phyloP scores from a whole-genome alignment of 2,888 invertebrate genomes.

The Chloromyia formosa region DNA sequence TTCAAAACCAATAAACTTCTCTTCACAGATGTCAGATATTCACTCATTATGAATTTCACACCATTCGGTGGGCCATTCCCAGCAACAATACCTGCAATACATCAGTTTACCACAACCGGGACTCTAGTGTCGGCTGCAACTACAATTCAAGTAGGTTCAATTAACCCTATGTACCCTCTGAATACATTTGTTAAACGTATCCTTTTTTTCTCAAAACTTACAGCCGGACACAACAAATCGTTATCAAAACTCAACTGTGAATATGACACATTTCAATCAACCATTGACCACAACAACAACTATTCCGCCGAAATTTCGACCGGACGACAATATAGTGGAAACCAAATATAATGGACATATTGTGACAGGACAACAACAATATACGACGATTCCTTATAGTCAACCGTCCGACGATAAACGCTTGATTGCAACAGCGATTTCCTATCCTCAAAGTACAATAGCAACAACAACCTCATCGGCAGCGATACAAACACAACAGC shows the following conservation, averaged over 20 bases:
- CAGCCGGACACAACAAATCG: conserved; percentile 55
- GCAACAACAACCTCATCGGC: conserved; percentile 54
- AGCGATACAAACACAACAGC: conserved; percentile 56
- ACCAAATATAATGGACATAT: conserved; percentile 67
- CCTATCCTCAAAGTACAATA: conserved; percentile 57
- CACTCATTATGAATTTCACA: conserved; percentile 79
- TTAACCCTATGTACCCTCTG: too few species aligned
- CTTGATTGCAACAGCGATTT: conserved; percentile 56
- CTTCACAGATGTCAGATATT: not conserved
- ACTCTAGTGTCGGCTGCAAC: conserved; percentile 70
- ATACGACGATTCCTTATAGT: conserved; percentile 55
- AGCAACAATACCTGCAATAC: conserved; percentile 79
- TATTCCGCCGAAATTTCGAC: conserved; percentile 71
- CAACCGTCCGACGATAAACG: conserved; percentile 57
- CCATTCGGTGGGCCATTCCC: conserved; percentile 85
- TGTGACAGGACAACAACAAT: conserved; percentile 58
- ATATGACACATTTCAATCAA: conserved; percentile 68
- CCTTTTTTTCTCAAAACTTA: too few species aligned
- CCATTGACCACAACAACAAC: conserved; percentile 61
- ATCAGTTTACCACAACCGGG: conserved; percentile 77
- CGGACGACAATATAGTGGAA: conserved; percentile 66
- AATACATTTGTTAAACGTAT: too few species aligned
- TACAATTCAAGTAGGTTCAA: conserved; percentile 58
- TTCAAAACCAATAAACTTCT: too few species aligned
- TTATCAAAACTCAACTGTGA: conserved; percentile 59